These are phyloP conservation scores for Flexamia atlantica DNA, from an alignment of 2,888 invertebrate species.

Conservation along the genomic window DNA sequence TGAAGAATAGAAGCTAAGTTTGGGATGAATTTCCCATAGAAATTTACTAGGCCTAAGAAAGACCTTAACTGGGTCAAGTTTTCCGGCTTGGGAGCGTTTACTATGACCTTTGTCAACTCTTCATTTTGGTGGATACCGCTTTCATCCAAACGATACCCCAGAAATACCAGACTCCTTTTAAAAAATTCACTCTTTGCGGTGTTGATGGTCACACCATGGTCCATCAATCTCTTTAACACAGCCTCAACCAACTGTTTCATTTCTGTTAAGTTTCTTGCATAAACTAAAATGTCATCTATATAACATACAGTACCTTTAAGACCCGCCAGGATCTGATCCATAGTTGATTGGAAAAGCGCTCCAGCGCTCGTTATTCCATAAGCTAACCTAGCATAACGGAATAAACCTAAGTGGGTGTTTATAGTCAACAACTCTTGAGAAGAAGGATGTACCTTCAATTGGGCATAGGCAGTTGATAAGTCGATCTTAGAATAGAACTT, in stretches of 20 bases:
- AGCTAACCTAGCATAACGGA: conserved; percentile 22
- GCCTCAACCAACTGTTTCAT: conserved; percentile 66
- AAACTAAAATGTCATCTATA: conserved; percentile 70
- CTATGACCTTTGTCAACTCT: neutral
- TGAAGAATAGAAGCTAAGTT: neutral
- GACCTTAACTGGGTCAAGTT: conserved; percentile 1
- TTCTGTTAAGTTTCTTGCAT: conserved; percentile 65
- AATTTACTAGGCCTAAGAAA: conserved; percentile 23
- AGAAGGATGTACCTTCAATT: no score
- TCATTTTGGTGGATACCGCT: conserved; percentile 13
- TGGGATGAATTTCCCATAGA: neutral
- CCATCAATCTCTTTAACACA: conserved; percentile 65
- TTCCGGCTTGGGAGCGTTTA: neutral
- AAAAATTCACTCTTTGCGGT: conserved; percentile 57
- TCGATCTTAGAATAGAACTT: no score
- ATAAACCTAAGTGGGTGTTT: conserved; percentile 41
- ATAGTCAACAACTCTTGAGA: conserved; percentile 28
- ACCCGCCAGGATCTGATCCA: conserved; percentile 67
- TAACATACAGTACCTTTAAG: conserved; percentile 67
- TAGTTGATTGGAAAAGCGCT: conserved; percentile 68
- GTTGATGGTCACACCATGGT: conserved; percentile 60
- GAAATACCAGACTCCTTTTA: conserved; percentile 33
- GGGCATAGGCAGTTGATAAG: no score
- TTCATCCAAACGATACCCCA: conserved; percentile 56
- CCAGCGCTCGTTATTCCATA: conserved; percentile 17